Conservation (phyloP, 2,888 invertebrate species). For the Teleogryllus oceanicus region DNA sequence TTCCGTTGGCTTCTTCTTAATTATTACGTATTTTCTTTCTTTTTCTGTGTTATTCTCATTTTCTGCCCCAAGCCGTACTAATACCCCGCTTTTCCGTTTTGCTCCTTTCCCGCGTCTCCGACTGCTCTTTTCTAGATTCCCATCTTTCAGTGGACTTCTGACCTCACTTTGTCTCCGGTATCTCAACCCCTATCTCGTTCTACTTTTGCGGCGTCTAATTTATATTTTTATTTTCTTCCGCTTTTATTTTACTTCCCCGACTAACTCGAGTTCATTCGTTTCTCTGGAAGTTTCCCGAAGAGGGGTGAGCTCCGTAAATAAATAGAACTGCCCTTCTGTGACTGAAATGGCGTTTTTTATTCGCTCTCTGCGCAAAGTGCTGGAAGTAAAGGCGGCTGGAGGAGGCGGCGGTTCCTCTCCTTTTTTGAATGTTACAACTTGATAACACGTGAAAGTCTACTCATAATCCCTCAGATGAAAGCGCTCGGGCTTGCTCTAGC, state of each 20-base stretch:
- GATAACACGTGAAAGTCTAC: constrained; percentile 6
- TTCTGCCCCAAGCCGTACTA: too few species aligned
- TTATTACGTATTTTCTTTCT: too few species aligned
- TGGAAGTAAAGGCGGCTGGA: not conserved
- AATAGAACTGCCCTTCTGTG: constrained; percentile 18
- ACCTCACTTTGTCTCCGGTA: constrained; percentile 8
- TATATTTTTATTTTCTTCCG: constrained; percentile 18
- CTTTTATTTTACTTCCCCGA: constrained; percentile 5
- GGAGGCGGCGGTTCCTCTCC: not conserved
- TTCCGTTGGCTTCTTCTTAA: too few species aligned
- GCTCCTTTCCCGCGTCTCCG: not conserved
- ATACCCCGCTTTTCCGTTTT: too few species aligned
- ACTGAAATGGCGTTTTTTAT: constrained; percentile 7
- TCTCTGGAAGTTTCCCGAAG: not conserved
- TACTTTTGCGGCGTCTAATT: constrained; percentile 18
- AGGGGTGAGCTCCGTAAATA: not conserved
- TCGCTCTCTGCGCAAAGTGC: not conserved
- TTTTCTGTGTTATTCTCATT: too few species aligned
- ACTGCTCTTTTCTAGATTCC: not conserved
- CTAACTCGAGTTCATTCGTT: constrained; percentile 18
- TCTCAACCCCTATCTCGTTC: not conserved
- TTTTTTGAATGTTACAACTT: constrained; percentile 6
- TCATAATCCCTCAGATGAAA: not conserved
- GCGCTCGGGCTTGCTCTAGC: too few species aligned
- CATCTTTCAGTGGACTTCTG: constrained; percentile 8